Conservation (phyloP, 2,113 vertebrate genomes). For the Hemichromis elongatus region DNA sequence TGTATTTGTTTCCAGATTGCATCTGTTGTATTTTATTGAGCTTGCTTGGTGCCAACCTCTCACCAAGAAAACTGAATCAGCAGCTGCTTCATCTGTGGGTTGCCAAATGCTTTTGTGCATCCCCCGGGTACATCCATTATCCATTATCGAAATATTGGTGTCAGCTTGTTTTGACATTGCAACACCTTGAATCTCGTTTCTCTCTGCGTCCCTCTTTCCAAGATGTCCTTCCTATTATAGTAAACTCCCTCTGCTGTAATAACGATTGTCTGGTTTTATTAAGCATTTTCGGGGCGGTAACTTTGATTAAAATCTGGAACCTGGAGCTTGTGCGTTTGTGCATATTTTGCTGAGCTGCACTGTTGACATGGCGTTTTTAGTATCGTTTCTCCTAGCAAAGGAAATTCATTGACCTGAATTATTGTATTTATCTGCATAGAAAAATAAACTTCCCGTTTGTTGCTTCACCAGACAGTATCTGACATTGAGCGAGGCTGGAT, state of each 20-base stretch:
- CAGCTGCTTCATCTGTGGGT: not conserved
- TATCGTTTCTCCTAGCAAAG: not conserved
- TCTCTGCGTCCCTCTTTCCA: not conserved
- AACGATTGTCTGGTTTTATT: not conserved
- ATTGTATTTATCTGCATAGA: not conserved
- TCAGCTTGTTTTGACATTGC: conserved; percentile 26
- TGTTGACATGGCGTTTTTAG: not conserved
- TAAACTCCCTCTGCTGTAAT: not conserved
- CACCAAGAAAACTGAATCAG: not conserved
- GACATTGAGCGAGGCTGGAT: conserved; percentile 97
- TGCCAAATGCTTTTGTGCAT: not conserved
- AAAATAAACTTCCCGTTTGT: conserved; percentile 11
- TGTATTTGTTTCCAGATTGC: not conserved
- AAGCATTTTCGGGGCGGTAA: not conserved
- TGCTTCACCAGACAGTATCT: conserved; percentile 81
- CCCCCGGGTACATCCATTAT: not conserved
- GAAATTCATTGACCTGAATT: not conserved
- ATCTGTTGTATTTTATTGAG: not conserved
- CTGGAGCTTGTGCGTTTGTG: not conserved
- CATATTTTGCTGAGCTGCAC: not conserved
- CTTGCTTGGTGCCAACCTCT: not conserved
- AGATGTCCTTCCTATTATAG: not conserved
- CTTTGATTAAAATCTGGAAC: conserved; percentile 10
- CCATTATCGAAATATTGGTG: not conserved
- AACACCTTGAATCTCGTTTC: not conserved